Evolutionary conservation across 1,140 invertebrate genomes (phyloP).

Genomic region (Danaus plexippus): DNA sequence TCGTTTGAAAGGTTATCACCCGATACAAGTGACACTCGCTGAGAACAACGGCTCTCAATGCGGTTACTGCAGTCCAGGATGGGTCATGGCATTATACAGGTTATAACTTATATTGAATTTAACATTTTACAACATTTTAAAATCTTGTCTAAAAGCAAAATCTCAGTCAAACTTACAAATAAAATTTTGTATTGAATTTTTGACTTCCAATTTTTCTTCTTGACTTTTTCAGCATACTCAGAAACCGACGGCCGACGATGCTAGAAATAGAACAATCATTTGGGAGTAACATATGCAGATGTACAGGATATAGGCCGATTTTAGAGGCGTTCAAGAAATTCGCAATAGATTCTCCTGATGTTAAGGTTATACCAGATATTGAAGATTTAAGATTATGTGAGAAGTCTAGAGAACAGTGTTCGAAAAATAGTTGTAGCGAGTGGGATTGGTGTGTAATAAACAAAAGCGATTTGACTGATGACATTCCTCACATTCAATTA

Average conservation of each 20-base stretch:
- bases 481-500: constrained; percentile 33
- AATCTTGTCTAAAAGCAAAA: too few species aligned
- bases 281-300: constrained; percentile 84
- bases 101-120: constrained; percentile 17
- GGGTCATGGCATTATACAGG: constrained; percentile 90
- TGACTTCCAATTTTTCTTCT: too few species aligned
- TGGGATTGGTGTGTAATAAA: constrained; percentile 45
- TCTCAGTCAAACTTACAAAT: too few species aligned
- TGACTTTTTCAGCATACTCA: constrained; percentile 35
- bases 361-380: constrained; percentile 31
- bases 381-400: constrained; percentile 44
- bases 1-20: constrained; percentile 78
- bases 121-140: neutral
- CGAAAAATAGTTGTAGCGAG: constrained; percentile 31
- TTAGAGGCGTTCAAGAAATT: constrained; percentile 83
- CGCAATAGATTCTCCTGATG: constrained; percentile 44
- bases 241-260: constrained; percentile 66
- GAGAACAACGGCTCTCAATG: constrained; percentile 84
- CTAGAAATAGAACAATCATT: constrained; percentile 78
- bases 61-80: constrained; percentile 86
- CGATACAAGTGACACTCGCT: constrained; percentile 78
- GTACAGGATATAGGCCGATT: constrained; percentile 87
- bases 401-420: constrained; percentile 40
- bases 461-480: constrained; percentile 30
- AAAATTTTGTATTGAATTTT: too few species aligned